Base-by-base conservation (phyloP, 2,113 vertebrate genomes). In the Ciconia boyciana region DNA sequence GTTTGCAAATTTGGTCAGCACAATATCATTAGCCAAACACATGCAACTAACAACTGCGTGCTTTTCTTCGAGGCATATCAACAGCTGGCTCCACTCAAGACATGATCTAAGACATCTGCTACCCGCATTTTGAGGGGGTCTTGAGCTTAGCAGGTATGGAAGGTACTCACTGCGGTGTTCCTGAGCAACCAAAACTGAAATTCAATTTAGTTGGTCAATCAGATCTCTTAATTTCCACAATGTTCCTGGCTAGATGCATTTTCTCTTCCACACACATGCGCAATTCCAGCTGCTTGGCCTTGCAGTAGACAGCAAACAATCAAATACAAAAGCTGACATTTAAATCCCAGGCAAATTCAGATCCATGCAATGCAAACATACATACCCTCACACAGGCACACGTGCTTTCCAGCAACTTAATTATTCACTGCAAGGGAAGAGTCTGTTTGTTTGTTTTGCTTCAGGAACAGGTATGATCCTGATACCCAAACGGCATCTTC, bases 131-230 rank as follows among this genome's bases (percentile, higher is more conserved):
- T n/a, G 14, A 61, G 14, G 48, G 5, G 31, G 7, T 44, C 22
- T 46, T 85, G 43, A 62, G 74, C 58, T 72, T 34, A 90, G 24
- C 7, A 2, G 51, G 29, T 71, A 71, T 8, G 26, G 65, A 90
- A 80, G 34, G 54, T 64, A 55, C 61, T 52, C 52, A 51, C 31
- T 24, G 16, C 1, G 2, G 17, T 4, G 14, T 4, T 82, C 49
- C 52, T 54, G 54, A 88, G 70, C 36, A 83, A 82, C 8, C 32
- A 87, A 96, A 93, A 86, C 29, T 51, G 31, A 90, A 87, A 94
- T 69, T 80, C 15, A 29, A 57, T 77, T 90, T 44, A 78, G 31
- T 4, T 60, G 31, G 71, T 89, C 86, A 89, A 49, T 69, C 36
- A 61, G 32, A 65, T 57, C 46, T 86, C 68, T 41, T 69, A 16